Evolutionary conservation across 2,113 vertebrate genomes (phyloP).

Genomic region (Xiphophorus maculatus): DNA sequence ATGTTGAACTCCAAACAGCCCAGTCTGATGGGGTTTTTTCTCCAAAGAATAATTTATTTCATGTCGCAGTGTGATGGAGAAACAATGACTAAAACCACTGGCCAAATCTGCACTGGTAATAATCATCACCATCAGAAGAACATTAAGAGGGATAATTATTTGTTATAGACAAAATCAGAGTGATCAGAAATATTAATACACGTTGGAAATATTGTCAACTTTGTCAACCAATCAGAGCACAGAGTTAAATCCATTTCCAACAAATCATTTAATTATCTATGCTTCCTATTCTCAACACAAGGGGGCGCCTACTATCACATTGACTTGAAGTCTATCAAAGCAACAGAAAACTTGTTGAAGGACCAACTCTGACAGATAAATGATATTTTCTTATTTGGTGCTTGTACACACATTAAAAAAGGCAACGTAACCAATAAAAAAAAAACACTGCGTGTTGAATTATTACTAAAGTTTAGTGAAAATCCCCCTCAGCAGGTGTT

Average conservation of each 20-base stretch:
- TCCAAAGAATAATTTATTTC: conserved; percentile 85
- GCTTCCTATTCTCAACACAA: no score
- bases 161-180: conserved; percentile 81
- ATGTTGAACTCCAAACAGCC: conserved; percentile 12
- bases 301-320: no score
- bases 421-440: no score
- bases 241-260: neutral
- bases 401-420: no score
- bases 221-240: conserved; percentile 26
- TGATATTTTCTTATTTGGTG: no score
- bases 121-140: conserved; percentile 73
- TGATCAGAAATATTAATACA: conserved; percentile 74
- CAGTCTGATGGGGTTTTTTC: conserved; percentile 52
- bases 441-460: no score
- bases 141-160: conserved; percentile 81
- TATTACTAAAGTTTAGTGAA: no score
- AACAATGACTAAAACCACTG: conserved; percentile 76
- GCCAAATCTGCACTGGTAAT: conserved; percentile 80
- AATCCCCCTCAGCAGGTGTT: no score
- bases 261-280: no score
- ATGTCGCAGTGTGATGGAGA: conserved; percentile 80
- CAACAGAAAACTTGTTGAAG: no score
- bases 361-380: no score
- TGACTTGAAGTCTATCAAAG: no score
- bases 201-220: conserved; percentile 76